Evolutionary conservation across 2,888 invertebrate species (phyloP).

Genomic region (Apotomis capreana): DNA sequence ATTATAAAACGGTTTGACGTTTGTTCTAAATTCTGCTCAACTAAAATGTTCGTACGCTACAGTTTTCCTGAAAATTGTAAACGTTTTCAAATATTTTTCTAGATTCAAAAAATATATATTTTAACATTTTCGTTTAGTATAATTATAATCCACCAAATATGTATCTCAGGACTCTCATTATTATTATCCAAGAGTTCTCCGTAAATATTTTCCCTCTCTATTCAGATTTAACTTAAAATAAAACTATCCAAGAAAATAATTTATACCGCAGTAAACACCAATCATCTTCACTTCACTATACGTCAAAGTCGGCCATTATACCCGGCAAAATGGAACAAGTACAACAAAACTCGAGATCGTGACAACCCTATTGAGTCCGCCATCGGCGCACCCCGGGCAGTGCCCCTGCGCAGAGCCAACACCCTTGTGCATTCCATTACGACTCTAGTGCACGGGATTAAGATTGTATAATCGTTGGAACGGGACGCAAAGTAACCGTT

Average conservation of each 20-base stretch:
- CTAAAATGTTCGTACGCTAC: too few species aligned
- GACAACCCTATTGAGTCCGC: conserved; percentile 74
- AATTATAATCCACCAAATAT: too few species aligned
- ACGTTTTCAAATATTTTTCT: too few species aligned
- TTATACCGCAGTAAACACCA: conserved; percentile 21
- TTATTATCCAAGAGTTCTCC: neutral
- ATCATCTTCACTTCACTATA: conserved; percentile 32
- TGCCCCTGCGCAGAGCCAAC: conserved; percentile 66
- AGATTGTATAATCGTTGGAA: conserved; percentile 21
- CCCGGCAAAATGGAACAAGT: conserved; percentile 51
- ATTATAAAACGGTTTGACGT: too few species aligned
- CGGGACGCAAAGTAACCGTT: neutral
- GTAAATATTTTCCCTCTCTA: neutral
- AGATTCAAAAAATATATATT: too few species aligned
- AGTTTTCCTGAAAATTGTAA: too few species aligned
- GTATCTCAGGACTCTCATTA: neutral
- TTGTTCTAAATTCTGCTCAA: too few species aligned
- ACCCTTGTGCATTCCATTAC: conserved; percentile 48
- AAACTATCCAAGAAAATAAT: conserved; percentile 22
- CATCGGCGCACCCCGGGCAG: conserved; percentile 73
- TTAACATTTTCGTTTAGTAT: too few species aligned
- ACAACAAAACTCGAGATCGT: conserved; percentile 65
- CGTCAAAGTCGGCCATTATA: conserved; percentile 44
- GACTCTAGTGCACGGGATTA: conserved; percentile 21
- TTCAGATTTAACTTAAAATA: neutral